Base-by-base conservation (phyloP, 2,888 invertebrate species). In the Drosophila eohydei region DNA sequence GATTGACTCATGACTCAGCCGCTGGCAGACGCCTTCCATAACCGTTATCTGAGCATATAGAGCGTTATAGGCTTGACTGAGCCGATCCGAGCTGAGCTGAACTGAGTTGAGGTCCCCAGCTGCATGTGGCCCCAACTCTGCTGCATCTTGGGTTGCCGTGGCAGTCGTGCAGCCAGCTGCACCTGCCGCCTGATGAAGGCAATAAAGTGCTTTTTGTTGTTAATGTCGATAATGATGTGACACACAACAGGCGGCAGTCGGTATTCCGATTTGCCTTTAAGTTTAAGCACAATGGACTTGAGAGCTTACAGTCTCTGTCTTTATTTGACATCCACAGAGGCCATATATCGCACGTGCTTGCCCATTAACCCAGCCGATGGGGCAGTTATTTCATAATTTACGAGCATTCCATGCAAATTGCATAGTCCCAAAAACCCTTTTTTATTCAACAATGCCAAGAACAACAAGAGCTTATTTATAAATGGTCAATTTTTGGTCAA, bases 151-250 rank as follows among this genome's bases (percentile, higher is more conserved):
- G 12, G 51, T 41, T 76, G 41, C 52, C 55, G 26, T 54, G 52
- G 41, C 62, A 64, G 38, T 46, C 62, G 26, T 55, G 40, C 30
- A 46, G 34, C 34, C 46, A 50, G 54, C 52, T 48, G 59, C 74
- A 56, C 58, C 54, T 54, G 54, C 40, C 62, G 54, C 67, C 65
- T 85, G 86, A 85, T 81, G 83, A 85, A 50, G 83, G 78, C 86
- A 85, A 83, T 84, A 82, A 87, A 87, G 84, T 81, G 87, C 78
- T 78, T 78, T 84, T 72, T 84, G 84, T 84, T 84, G 84, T 84
- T 78, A 74, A 84, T 71, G 87, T 74, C 82, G 74, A 84, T 84
- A 87, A 84, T 87, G 87, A 84, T 84, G 87, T 76, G 82, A 74
- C 78, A 65, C 64, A 65, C 28, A 58, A 66, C 40, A 44, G 55